Base-by-base conservation (phyloP, 2,888 invertebrate genomes). In the Hyposoter dolosus region DNA sequence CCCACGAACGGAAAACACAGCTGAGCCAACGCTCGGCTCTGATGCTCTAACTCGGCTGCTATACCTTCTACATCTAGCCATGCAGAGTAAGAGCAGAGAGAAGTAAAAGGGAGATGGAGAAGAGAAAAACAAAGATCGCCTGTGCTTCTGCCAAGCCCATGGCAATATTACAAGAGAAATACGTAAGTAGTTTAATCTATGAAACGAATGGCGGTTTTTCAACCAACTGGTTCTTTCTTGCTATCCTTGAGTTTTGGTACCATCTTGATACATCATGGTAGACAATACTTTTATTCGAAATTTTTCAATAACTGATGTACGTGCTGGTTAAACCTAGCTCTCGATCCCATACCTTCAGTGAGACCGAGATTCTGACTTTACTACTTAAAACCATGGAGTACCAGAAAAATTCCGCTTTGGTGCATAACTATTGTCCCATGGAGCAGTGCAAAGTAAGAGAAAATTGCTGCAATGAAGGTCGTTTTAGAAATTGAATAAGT, bases 1-100 rank as follows among this genome's bases (percentile, higher is more conserved):
- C 83, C 90, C 84, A 90, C 89, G 88, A 90, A 91, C 92, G 92
- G 93, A 93, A 93, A 93, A 93, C 93, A 93, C 93, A 93, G 93
- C 94, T 93, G 93, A 93, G 93, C 94, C 93, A 93, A 93, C 93
- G 91, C 90, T 83, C 84, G 78, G 72, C 77, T 83, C 68, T 81
- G 81, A 84, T 68, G 88, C 86, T 89, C 88, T 65, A 86, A 84
- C 83, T 85, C 83, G 88, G 91, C 91, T 90, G 92, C 92, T 91
- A 92, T 92, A 90, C 92, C 92, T 93, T 93, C 92, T 90, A 91
- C 91, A 91, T 93, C 91, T 89, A 87, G 90, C 60, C 69, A 88
- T 89, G 89, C 76, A 80, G 84, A 87, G 85, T 74, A 83, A 83
- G 86, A 71, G 81, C 76, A 74, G 83, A 66, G 85, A 68, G 83